A percentile compares a stretch with the other conserved stretches of the same genome.
These are phyloP conservation scores for Agonum fuliginosum DNA, from an alignment of 2,888 invertebrate species.

Conservation along the genomic window DNA sequence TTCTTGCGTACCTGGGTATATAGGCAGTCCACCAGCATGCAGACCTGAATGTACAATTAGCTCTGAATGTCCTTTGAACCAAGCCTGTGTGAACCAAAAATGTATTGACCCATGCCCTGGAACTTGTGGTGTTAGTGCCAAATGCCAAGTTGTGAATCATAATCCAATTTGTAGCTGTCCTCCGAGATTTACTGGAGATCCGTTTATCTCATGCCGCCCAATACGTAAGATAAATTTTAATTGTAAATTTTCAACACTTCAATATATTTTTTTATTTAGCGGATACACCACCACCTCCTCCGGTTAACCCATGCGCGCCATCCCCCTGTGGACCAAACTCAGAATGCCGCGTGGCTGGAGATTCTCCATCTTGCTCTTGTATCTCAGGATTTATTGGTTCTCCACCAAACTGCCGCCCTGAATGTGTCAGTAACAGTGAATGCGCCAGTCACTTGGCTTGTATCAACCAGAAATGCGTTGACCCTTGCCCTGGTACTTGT, in stretches of 20 bases:
- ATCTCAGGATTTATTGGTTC: slow-evolving; percentile 71
- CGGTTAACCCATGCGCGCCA: slow-evolving; percentile 73
- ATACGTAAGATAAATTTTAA: slow-evolving; percentile 64
- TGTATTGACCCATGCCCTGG: slow-evolving; percentile 85
- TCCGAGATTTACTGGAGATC: slow-evolving; percentile 76
- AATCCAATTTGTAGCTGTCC: slow-evolving; percentile 78
- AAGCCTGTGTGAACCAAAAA: slow-evolving; percentile 83
- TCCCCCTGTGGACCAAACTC: slow-evolving; percentile 74
- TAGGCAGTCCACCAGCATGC: slow-evolving; percentile 85
- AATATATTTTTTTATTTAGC: slow-evolving; percentile 67
- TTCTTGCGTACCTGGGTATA: slow-evolving; percentile 80
- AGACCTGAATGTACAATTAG: slow-evolving; percentile 83
- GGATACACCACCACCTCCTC: slow-evolving; percentile 71
- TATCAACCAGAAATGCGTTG: slow-evolving; percentile 83
- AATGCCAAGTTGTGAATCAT: slow-evolving; percentile 77
- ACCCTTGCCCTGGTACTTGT: slow-evolving; percentile 84
- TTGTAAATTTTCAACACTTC: neutral
- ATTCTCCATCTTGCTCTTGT: slow-evolving; percentile 76
- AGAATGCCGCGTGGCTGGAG: slow-evolving; percentile 71
- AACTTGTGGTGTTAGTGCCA: slow-evolving; percentile 76
- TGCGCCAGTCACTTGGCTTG: slow-evolving; percentile 83
- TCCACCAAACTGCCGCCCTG: slow-evolving; percentile 77
- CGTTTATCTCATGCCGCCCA: slow-evolving; percentile 73
- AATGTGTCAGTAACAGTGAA: slow-evolving; percentile 83
- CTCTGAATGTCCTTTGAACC: slow-evolving; percentile 80